Evolutionary conservation across 2,113 vertebrate species (phyloP).

Genomic region (Baryphthengus martii): DNA sequence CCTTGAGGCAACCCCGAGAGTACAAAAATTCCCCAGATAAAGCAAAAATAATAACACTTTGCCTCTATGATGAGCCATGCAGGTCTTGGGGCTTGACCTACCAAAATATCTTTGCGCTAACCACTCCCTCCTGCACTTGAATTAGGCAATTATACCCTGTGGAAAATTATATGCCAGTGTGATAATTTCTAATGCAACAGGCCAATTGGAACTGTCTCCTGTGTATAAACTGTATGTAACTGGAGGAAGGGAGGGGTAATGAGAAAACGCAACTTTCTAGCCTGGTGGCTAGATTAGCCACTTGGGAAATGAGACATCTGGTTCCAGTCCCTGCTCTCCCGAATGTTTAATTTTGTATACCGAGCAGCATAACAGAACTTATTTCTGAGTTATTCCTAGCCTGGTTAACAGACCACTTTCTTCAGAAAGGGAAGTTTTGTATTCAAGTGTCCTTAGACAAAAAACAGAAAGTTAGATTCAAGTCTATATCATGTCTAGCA

Average conservation of each 20-base stretch:
- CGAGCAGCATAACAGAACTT: background rate
- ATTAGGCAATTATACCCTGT: background rate
- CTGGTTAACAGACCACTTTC: background rate
- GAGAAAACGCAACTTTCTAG: constrained; percentile 23
- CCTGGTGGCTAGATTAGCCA: constrained; percentile 27
- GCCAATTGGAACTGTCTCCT: background rate
- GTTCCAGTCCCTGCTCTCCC: background rate
- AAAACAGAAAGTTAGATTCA: background rate
- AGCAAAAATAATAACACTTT: background rate
- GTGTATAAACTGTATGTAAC: constrained; percentile 7
- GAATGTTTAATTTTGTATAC: constrained; percentile 31
- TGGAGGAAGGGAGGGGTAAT: constrained; percentile 12
- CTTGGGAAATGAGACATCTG: constrained; percentile 52
- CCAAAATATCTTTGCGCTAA: background rate
- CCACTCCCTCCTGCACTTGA: background rate
- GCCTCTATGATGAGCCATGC: background rate
- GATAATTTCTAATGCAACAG: background rate
- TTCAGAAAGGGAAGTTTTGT: background rate
- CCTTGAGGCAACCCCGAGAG: background rate
- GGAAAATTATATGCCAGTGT: background rate
- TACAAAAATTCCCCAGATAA: background rate
- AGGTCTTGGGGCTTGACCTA: background rate
- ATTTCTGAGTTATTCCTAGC: constrained; percentile 7
- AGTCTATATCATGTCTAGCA: background rate
- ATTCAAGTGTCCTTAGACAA: background rate